Evolutionary conservation across 1,140 invertebrate genomes (phyloP).

Genomic region (Eubasilissa regina): DNA sequence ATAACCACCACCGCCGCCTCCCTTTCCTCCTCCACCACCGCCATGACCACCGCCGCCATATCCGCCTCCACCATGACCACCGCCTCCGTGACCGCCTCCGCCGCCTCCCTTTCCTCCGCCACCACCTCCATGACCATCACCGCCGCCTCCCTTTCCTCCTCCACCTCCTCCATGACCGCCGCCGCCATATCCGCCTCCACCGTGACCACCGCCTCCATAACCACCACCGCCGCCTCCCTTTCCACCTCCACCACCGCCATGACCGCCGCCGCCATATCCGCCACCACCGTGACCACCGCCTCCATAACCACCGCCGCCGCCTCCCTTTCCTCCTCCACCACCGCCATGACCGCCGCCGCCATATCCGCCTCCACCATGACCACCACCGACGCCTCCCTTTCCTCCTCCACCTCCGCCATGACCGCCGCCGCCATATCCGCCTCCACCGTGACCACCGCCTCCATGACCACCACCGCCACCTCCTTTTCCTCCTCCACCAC

Average conservation of each 20-base stretch:
- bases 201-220: slow-evolving; percentile 6
- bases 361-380: slow-evolving; percentile 53
- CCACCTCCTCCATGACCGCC: slow-evolving; percentile 33
- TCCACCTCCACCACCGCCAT: slow-evolving; percentile 5
- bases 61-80: slow-evolving; percentile 59
- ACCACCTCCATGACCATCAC: slow-evolving; percentile 63
- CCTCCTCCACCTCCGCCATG: slow-evolving; percentile 8
- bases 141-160: slow-evolving; percentile 56
- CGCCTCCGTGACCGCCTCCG: slow-evolving; percentile 62
- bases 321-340: slow-evolving; percentile 59
- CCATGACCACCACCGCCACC: slow-evolving; percentile 63
- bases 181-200: slow-evolving; percentile 29
- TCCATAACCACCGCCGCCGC: slow-evolving; percentile 63
- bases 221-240: slow-evolving; percentile 30
- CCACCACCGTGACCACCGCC: slow-evolving; percentile 59
- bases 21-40: slow-evolving; percentile 14
- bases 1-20: slow-evolving; percentile 14
- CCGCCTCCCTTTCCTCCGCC: slow-evolving; percentile 61
- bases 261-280: slow-evolving; percentile 30
- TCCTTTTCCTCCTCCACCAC: slow-evolving; percentile 60
- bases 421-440: slow-evolving; percentile 18
- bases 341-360: slow-evolving; percentile 63
- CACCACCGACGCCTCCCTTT: slow-evolving; percentile 20
- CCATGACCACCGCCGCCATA: slow-evolving; percentile 31
- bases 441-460: slow-evolving; percentile 38